Evolutionary conservation across 2,888 invertebrate species (phyloP), one percentile per base, ranked within the genome.

Genomic region (Spisula solida): DNA sequence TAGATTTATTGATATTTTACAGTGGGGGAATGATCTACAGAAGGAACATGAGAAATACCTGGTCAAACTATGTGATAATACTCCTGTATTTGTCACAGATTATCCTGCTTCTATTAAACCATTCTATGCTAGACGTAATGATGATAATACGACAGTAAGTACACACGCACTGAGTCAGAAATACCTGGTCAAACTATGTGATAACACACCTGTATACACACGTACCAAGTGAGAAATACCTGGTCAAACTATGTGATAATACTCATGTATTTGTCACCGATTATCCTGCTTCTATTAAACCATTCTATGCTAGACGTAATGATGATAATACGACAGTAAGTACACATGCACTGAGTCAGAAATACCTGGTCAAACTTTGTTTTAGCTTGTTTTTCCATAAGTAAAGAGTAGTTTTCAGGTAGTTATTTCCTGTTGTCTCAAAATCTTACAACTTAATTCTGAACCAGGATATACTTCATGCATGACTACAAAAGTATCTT

Each of bases 71-170:
- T 98, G 98, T 94, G 97, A 97, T 81, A 97, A 97, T 87, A 96
- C 97, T 34, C 99, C 99, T 0, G 97, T 99, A 18, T 99, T 99
- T 97, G 97, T 99, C 4, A 97, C 98, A 0, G 98, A 98, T 95
- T 99, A 98, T 98, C 99, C 99, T 0, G 97, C 97, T 93, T 94
- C 97, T n/a, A 97, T 98, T 86, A 99, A 99, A 97, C 98, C 99
- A 6, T 99, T 99, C 97, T 99, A 99, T 96, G 98, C 99, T 98
- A 98, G 98, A 96, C 97, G 97, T 94, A 97, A 97, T 94, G 94
- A 96, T 91, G 97, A 98, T 96, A 93, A 95, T 60, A 97, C 97
- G 82, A 98, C 98, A 97, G 98, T 98, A 97, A 96, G 96, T 94
- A 41, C n/a, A 48, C 48, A 47, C 1, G n/a, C n/a, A n/a, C n/a